These are phyloP conservation scores for Chaetura pelagica DNA, from an alignment of 2,113 vertebrate species.

Conservation along the genomic window DNA sequence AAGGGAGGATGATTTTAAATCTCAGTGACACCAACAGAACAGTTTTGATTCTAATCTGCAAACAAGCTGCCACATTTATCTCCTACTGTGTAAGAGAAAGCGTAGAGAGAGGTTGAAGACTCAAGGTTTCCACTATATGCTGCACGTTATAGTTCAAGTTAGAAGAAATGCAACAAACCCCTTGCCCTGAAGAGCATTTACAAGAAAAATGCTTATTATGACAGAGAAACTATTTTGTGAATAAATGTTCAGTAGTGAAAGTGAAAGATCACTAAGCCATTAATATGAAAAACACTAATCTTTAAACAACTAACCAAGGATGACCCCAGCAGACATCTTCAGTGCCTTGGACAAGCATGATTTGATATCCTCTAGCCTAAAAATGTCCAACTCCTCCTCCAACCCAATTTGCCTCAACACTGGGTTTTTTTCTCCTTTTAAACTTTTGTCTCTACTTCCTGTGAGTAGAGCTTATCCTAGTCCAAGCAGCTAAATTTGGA, in stretches of 20 bases:
- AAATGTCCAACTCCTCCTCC: not conserved
- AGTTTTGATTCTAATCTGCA: not conserved
- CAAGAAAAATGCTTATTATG: not conserved
- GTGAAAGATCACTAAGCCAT: not conserved
- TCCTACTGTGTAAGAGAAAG: not conserved
- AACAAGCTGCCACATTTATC: not conserved
- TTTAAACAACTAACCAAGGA: not conserved
- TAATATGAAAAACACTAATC: not conserved
- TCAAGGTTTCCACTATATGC: rapidly evolving
- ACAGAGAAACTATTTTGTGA: not conserved
- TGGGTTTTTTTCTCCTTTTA: not conserved
- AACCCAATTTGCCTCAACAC: not conserved
- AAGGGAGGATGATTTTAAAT: not conserved
- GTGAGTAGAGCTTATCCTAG: not conserved
- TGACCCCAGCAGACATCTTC: not conserved
- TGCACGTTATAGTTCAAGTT: not conserved
- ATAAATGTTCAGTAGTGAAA: not conserved
- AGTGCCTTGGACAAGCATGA: not conserved
- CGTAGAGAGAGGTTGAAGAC: not conserved
- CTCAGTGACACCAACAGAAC: not conserved
- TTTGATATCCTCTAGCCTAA: not conserved
- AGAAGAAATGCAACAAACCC: not conserved
- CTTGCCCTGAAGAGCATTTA: not conserved
- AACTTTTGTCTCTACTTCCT: not conserved
- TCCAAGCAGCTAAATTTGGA: not conserved